These are phyloP conservation scores for Pseudotriccus pelzelni DNA, from an alignment of 2,797 vertebrate species.

Conservation along the genomic window DNA sequence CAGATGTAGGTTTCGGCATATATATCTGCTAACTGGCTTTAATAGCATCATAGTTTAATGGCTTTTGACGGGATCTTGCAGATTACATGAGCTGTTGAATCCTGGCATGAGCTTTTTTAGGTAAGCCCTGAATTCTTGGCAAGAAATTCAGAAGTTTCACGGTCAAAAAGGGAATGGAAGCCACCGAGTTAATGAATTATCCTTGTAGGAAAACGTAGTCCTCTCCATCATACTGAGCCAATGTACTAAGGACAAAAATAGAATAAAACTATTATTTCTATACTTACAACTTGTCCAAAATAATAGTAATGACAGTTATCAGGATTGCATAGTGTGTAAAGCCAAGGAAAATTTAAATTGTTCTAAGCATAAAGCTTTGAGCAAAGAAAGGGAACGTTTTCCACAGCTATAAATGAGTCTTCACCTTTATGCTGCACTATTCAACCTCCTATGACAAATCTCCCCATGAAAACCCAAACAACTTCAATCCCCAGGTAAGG, in stretches of 20 bases:
- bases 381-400: not conserved
- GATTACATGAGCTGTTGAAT: not conserved
- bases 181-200: not conserved
- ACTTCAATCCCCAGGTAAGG: not conserved
- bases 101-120: not conserved
- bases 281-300: not conserved
- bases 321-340: not conserved
- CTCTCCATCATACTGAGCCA: not conserved
- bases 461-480: not conserved
- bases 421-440: not conserved
- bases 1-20: not conserved
- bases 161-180: not conserved
- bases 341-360: not conserved
- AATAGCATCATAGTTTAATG: not conserved
- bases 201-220: not conserved
- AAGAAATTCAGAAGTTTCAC: constrained; percentile 1
- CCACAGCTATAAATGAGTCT: not conserved
- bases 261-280: not conserved
- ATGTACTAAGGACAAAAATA: not conserved
- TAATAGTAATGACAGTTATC: not conserved
- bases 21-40: not conserved
- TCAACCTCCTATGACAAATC: constrained; percentile 7
- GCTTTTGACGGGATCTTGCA: not conserved
- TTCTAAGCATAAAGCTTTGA: not conserved
- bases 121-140: not conserved